phyloP scores from a whole-genome alignment of 53 echinoderm and acorn worm genomes.

The Glandiceps talaboti region DNA sequence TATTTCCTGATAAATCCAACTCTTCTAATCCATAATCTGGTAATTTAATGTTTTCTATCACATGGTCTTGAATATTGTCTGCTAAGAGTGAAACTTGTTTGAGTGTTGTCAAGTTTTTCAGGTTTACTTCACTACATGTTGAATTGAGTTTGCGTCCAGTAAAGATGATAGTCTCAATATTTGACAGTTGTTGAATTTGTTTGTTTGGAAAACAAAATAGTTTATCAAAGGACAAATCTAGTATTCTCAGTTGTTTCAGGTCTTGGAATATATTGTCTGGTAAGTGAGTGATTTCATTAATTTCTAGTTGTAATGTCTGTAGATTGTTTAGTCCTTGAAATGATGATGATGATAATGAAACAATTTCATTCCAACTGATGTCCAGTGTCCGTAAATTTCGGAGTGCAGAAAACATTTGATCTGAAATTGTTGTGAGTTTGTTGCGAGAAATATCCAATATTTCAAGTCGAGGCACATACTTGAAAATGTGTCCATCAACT shows the following conservation, averaged over 20 bases:
- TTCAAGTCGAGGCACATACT: neutral
- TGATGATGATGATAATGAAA: neutral
- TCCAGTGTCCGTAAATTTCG: neutral
- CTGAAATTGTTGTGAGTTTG: neutral
- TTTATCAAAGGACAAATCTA: no score
- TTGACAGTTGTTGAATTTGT: neutral
- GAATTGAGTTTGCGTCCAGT: no score
- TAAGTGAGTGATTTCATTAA: neutral
- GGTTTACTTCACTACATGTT: no score
- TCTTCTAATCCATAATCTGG: no score
- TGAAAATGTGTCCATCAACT: neutral
- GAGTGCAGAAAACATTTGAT: neutral
- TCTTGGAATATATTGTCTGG: neutral
- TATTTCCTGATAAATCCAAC: no score
- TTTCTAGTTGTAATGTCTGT: neutral
- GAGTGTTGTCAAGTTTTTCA: no score
- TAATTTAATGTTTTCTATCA: no score
- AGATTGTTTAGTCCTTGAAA: neutral
- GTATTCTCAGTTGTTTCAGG: neutral
- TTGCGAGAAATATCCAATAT: neutral
- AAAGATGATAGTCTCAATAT: neutral
- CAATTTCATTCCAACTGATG: neutral
- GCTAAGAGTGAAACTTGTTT: no score
- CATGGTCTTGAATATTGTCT: no score
- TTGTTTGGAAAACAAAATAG: neutral